These are phyloP conservation scores for Goniozus legneri DNA, from an alignment of 1,140 invertebrate genomes.

Conservation along the genomic window DNA sequence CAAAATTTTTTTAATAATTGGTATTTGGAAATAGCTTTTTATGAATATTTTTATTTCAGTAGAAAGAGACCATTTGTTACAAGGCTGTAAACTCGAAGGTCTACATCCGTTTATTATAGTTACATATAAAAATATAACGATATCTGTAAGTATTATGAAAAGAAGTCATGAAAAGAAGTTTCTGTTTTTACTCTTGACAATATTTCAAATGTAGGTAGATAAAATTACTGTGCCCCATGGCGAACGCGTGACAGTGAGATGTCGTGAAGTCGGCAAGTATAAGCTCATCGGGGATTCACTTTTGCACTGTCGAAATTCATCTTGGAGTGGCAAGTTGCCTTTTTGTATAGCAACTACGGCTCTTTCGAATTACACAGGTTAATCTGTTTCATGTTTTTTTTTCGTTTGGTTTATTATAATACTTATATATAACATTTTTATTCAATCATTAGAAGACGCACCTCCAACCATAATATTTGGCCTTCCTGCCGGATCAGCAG, in stretches of 20 bases:
- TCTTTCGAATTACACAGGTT: conserved; percentile 80
- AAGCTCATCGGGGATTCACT: conserved; percentile 69
- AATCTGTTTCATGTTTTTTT: no score
- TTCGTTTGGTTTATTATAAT: no score
- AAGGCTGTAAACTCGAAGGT: conserved; percentile 45
- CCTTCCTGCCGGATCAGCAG: conserved; percentile 74
- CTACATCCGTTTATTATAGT: conserved; percentile 49
- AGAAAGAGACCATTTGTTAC: no score
- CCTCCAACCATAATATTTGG: conserved; percentile 81
- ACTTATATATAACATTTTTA: conserved; percentile 8
- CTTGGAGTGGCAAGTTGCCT: conserved; percentile 71
- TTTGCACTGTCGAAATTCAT: conserved; percentile 73
- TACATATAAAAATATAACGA: conserved; percentile 51
- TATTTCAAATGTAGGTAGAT: conserved; percentile 36
- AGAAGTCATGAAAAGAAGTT: background rate
- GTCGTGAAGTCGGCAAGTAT: conserved; percentile 76
- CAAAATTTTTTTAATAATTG: no score
- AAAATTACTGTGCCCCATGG: conserved; percentile 60
- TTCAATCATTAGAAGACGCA: conserved; percentile 62
- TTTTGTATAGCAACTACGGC: conserved; percentile 77
- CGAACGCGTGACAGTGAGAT: conserved; percentile 68
- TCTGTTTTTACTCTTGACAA: background rate
- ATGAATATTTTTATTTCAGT: no score
- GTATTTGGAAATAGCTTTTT: no score
- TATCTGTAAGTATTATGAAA: conserved; percentile 40